These are phyloP conservation scores for Ptilodon capucinus DNA, from an alignment of 2,888 invertebrate species.

Conservation along the genomic window DNA sequence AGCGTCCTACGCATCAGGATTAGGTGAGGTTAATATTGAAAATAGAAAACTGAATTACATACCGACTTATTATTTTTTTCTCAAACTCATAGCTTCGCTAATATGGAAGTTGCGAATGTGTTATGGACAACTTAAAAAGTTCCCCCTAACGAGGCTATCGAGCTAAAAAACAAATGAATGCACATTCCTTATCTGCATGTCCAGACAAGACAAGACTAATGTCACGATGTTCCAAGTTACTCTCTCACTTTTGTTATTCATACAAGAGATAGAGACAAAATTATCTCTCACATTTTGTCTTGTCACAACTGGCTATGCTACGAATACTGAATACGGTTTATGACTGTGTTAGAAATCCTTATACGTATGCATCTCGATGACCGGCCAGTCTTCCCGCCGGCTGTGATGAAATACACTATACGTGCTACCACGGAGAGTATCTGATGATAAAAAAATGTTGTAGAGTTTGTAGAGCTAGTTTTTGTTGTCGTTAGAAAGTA, in stretches of 20 bases:
- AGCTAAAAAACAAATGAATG: constrained; percentile 27
- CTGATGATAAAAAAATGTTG: constrained; percentile 52
- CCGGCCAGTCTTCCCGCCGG: constrained; percentile 44
- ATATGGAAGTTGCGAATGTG: background rate
- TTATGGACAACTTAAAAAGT: background rate
- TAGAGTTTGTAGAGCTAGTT: constrained; percentile 59
- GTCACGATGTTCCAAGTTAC: too few relatives aligned
- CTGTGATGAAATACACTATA: constrained; percentile 56
- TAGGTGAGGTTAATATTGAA: too few relatives aligned
- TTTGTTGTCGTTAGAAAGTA: constrained; percentile 48
- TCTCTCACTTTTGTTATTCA: too few relatives aligned
- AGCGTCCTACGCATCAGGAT: too few relatives aligned
- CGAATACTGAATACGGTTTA: constrained; percentile 26
- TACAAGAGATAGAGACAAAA: too few relatives aligned
- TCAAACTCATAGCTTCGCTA: too few relatives aligned
- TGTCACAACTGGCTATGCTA: too few relatives aligned
- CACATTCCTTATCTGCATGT: too few relatives aligned
- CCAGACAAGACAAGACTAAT: too few relatives aligned
- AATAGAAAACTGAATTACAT: too few relatives aligned
- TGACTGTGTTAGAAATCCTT: constrained; percentile 37
- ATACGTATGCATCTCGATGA: constrained; percentile 41
- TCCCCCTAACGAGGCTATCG: background rate
- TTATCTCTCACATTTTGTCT: too few relatives aligned
- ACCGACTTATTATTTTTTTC: too few relatives aligned
- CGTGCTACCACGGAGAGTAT: constrained; percentile 45